Evolutionary conservation across 2,797 vertebrate species (phyloP), one percentile per base, ranked within the genome.

Genomic region (Propithecus perrieri): DNA sequence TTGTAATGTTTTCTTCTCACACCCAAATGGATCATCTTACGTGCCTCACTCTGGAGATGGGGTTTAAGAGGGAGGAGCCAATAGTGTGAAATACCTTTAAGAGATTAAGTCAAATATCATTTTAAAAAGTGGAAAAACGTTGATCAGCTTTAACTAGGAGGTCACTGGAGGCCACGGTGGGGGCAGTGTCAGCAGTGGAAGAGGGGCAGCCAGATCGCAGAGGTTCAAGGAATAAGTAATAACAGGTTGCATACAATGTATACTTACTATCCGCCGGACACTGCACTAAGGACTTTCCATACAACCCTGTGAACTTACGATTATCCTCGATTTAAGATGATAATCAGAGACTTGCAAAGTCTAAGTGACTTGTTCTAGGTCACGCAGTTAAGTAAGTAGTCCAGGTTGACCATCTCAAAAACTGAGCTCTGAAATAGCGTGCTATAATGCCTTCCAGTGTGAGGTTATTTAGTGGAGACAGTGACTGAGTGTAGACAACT

Each of bases 61-160:
- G 13, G 5, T 53, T 65, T 90, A 75, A 43, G 43, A 81, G 35
- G 6, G 20, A 85, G n/a, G 46, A 18, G 12, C 83, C 53, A 92
- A 69, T 33, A 69, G 14, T 38, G 10, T 85, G 78, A 20, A 91
- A 63, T 26, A 46, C 38, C 41, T 89, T 76, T 10, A 95, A 88
- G 55, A 78, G 38, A 69, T 80, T 41, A 96, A 93, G 87, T 80
- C 57, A 61, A 90, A n/a, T 79, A 48, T n/a, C 71, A 13, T 89
- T 57, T 85, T 48, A n/a, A 65, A 80, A 80, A 71, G 46, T 85
- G 43, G 46, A 59, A 65, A 87, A 48, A 48, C 12, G 4, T 67
- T 61, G 30, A 85, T 81, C 17, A 69, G 28, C 35, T 78, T 92
- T 83, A 84, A 28, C 14, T 17, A 2, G 48, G 4, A 55, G 24